phyloP scores from a whole-genome alignment of 2,888 invertebrate species.

The Aphodius granarius region DNA sequence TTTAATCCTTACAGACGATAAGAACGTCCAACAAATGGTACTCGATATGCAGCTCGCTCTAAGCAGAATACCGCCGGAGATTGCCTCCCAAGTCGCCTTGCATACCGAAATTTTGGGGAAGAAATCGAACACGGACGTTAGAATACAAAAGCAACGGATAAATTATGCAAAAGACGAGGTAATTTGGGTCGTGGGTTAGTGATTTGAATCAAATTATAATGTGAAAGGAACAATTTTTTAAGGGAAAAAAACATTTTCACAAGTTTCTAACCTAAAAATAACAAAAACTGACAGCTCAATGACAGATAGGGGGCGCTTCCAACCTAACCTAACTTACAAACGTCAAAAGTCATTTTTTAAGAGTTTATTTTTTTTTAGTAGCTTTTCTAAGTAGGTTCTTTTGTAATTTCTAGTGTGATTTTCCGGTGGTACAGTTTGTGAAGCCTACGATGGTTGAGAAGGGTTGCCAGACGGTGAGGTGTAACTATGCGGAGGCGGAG shows the following conservation, averaged over 20 bases:
- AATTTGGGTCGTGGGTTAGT: background rate
- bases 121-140: slow-evolving; percentile 16
- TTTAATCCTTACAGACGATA: slow-evolving; percentile 40
- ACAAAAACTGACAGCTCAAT: too few relatives aligned
- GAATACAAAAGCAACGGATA: slow-evolving; percentile 10
- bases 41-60: slow-evolving; percentile 49
- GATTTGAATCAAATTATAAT: too few relatives aligned
- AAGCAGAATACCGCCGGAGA: slow-evolving; percentile 49
- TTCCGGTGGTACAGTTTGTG: slow-evolving; percentile 15
- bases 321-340: too few relatives aligned
- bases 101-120: slow-evolving; percentile 24
- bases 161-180: background rate
- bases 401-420: background rate
- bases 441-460: slow-evolving; percentile 19
- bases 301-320: too few relatives aligned
- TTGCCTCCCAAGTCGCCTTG: slow-evolving; percentile 43
- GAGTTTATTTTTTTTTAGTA: too few relatives aligned
- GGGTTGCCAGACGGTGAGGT: slow-evolving; percentile 39
- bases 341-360: too few relatives aligned
- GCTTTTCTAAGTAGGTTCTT: too few relatives aligned
- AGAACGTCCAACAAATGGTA: slow-evolving; percentile 46
- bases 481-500: slow-evolving; percentile 41
- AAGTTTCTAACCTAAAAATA: too few relatives aligned
- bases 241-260: too few relatives aligned
- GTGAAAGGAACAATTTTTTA: too few relatives aligned